Percentiles rank a stretch among this genome's conserved stretches.
Conservation (phyloP, 1,140 invertebrate genomes). For the Stegodyphus dumicola region DNA sequence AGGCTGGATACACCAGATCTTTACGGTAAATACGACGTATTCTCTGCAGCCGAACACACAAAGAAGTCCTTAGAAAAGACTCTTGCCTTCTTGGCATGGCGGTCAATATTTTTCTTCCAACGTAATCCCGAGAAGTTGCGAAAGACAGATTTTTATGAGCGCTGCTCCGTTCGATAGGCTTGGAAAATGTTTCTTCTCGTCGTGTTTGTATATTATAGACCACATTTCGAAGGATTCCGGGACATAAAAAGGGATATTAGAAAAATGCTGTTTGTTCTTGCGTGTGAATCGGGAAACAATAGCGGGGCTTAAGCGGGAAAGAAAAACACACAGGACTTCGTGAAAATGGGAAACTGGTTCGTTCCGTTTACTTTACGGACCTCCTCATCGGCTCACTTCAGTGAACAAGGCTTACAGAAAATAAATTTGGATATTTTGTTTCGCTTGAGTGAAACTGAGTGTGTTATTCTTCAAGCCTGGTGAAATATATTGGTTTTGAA, state of each 20-base stretch:
- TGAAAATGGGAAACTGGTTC: neutral
- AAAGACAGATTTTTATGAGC: conserved; percentile 28
- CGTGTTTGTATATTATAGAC: neutral
- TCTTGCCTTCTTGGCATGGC: neutral
- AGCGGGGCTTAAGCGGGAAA: neutral
- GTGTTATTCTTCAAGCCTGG: too few species aligned
- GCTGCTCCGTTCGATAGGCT: neutral
- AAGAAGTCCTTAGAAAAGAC: neutral
- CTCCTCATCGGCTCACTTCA: too few species aligned
- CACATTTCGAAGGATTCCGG: neutral
- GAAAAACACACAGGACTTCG: neutral
- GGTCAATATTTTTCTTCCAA: conserved; percentile 53
- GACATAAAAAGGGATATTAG: neutral
- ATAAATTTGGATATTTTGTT: too few species aligned
- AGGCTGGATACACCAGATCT: conserved; percentile 23
- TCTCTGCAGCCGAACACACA: neutral
- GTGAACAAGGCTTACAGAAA: too few species aligned
- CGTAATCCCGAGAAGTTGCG: conserved; percentile 20
- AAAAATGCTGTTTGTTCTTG: neutral
- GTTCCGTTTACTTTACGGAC: neutral
- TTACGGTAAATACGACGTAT: conserved; percentile 36
- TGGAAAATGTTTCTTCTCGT: neutral
- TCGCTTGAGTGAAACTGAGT: too few species aligned
- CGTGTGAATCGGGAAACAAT: conserved; percentile 12
- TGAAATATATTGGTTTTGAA: too few species aligned